These are phyloP conservation scores for Desmophyllum pertusum DNA, from an alignment of 92 coral and sea anemone genomes.

Conservation along the genomic window DNA sequence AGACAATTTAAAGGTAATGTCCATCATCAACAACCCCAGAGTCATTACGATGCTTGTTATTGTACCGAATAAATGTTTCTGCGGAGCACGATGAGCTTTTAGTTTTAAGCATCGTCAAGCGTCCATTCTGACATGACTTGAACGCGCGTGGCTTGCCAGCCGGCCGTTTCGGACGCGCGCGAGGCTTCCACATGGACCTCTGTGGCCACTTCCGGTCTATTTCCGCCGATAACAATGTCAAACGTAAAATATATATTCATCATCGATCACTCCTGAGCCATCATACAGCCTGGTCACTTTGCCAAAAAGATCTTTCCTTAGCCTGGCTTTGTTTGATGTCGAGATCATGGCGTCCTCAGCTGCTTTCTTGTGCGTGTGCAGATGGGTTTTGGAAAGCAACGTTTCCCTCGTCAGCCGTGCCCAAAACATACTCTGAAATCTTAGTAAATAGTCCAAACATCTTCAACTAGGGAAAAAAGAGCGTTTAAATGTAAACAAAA, in stretches of 20 bases:
- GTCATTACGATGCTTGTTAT: conserved; percentile 62
- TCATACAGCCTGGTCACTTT: conserved; percentile 90
- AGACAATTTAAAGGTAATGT: conserved; percentile 60
- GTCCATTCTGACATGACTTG: conserved; percentile 85
- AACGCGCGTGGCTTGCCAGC: conserved; percentile 90
- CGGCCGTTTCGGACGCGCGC: conserved; percentile 57
- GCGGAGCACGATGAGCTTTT: conserved; percentile 38
- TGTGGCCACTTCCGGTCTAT: conserved; percentile 70
- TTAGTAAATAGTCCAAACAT: conserved; percentile 85
- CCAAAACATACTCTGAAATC: conserved; percentile 83
- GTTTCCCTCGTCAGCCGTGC: conserved; percentile 31
- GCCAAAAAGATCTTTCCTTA: conserved; percentile 77
- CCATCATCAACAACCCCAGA: conserved; percentile 66
- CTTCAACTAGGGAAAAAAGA: background rate
- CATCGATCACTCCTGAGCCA: conserved; percentile 90
- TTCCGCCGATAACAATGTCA: conserved; percentile 85
- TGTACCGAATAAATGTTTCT: conserved; percentile 77
- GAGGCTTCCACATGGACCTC: conserved; percentile 87
- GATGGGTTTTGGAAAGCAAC: background rate
- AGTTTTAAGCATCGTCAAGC: conserved; percentile 52
- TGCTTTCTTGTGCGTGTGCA: background rate
- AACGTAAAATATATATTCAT: conserved; percentile 86
- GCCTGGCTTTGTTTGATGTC: background rate
- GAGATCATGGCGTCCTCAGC: background rate
- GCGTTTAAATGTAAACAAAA: background rate